Evolutionary conservation across 2,888 invertebrate genomes (phyloP).

Genomic region (Melieria picta): DNA sequence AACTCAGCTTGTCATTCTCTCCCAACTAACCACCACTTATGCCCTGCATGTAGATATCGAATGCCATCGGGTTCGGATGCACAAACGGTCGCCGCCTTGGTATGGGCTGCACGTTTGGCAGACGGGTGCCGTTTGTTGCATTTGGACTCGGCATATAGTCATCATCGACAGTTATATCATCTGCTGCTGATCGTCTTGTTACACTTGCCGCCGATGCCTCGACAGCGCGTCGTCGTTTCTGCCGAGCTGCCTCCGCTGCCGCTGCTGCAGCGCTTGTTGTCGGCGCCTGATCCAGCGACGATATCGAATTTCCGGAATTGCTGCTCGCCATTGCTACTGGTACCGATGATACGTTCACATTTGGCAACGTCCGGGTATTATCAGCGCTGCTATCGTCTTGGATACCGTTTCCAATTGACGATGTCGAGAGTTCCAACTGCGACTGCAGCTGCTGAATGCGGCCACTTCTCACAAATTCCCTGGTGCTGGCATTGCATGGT

Average conservation of each 20-base stretch:
- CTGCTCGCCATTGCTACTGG: background rate
- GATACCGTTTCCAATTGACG: background rate
- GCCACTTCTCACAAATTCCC: background rate
- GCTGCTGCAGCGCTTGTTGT: conserved; percentile 10
- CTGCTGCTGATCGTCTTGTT: background rate
- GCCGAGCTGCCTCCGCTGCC: background rate
- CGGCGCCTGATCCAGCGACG: conserved; percentile 11
- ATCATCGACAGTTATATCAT: background rate
- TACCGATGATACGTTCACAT: background rate
- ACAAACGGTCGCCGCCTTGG: conserved; percentile 24
- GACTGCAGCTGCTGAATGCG: no score
- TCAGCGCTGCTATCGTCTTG: background rate
- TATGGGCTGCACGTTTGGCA: conserved; percentile 30
- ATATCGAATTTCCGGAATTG: background rate
- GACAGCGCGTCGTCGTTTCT: background rate
- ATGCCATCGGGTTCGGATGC: conserved; percentile 5
- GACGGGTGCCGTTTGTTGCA: conserved; percentile 29
- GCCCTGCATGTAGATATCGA: conserved; percentile 28
- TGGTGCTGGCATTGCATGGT: background rate
- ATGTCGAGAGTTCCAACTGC: background rate
- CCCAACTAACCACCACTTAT: conserved; percentile 24
- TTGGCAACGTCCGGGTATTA: no score
- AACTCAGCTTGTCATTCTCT: no score
- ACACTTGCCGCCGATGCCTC: no score
- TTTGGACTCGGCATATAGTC: conserved; percentile 21